Base-by-base conservation (phyloP, 2,797 vertebrate species). In the Meda fulgida region DNA sequence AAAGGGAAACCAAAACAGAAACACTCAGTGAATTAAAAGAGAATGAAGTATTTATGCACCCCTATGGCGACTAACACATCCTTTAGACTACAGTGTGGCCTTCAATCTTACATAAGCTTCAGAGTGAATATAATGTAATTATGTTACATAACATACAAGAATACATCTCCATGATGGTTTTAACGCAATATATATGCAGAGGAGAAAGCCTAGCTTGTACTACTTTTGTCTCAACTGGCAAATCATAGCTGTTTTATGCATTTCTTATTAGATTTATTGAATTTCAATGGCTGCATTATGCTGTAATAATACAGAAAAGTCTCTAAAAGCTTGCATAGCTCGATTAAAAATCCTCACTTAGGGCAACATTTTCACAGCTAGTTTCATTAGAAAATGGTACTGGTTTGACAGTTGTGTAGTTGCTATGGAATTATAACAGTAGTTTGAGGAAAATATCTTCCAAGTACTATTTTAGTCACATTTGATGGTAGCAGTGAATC, bases 111-210 rank as follows among this genome's bases (percentile, higher is more conserved):
- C 71, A 43, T 87, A 81, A 84, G 75, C 86, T 73, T 40, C 36
- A 76, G 75, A 13, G 36, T 78, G 76, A 60, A 80, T 69, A 69
- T 85, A 80, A 85, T 63, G 48, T 19, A 67, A 66, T 80, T 88
- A 83, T 36, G 84, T 85, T 88, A 83, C 63, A 53, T 88, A 83
- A 88, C 80, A 67, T 48, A 36, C 60, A 65, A 40, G 55, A 78
- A 85, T 71, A 29, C 48, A 73, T 65, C 65, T 67, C 55, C n/a
- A 80, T 58, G 60, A 72, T 75, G 75, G 43, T 75, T 82, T 29
- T 78, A 48, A 79, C 38, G 65, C 55, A 78, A 78, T 26, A 26
- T 48, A 70, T 31, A 66, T 38, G n/a, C 19, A 53, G 34, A 63
- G 23, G 13, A 79, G 38, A 58, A 60, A 46, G 60, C 18, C 75